Evolutionary conservation across 2,113 vertebrate genomes (phyloP).

Genomic region (Brachirus orientalis): DNA sequence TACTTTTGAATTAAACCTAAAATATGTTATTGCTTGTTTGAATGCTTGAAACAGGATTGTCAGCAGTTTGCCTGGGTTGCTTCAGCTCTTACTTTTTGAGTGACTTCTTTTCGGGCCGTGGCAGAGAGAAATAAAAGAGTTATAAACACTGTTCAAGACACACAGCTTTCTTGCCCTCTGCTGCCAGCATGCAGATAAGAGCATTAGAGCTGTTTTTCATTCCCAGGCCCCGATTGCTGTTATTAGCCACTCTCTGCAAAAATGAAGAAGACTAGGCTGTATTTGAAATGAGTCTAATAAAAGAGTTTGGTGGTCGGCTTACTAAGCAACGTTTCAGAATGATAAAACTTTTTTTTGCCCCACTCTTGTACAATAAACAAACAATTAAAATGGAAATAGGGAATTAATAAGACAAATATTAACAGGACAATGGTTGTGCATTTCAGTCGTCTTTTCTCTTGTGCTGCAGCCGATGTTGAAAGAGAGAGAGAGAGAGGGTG

Average conservation of each 20-base stretch:
- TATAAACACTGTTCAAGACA: conserved; percentile 58
- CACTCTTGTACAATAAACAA: conserved; percentile 58
- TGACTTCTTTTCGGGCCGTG: conserved; percentile 46
- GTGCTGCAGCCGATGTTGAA: conserved; percentile 28
- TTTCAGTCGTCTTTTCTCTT: conserved; percentile 14
- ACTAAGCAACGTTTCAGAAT: conserved; percentile 35
- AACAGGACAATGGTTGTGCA: conserved; percentile 30
- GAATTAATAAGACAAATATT: conserved; percentile 45
- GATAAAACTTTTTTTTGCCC: conserved; percentile 6
- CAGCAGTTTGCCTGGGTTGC: conserved; percentile 45
- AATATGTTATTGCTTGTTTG: conserved; percentile 46
- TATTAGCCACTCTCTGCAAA: conserved; percentile 63
- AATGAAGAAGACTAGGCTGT: conserved; percentile 34
- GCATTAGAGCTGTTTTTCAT: conserved; percentile 67
- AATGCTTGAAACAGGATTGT: conserved; percentile 44
- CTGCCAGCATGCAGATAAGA: conserved; percentile 75
- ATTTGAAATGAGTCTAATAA: conserved; percentile 50
- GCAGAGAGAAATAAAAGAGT: conserved; percentile 43
- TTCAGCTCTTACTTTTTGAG: conserved; percentile 51
- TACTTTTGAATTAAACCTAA: conserved; percentile 37
- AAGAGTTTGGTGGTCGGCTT: conserved; percentile 13
- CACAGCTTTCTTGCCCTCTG: conserved; percentile 64
- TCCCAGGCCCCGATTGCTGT: conserved; percentile 60
- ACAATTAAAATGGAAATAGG: conserved; percentile 67
- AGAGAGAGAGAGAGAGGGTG: conserved; percentile 23